Evolutionary conservation across 2,113 vertebrate genomes (phyloP), one percentile per base, ranked within the genome.

Genomic region (Aix galericulata): DNA sequence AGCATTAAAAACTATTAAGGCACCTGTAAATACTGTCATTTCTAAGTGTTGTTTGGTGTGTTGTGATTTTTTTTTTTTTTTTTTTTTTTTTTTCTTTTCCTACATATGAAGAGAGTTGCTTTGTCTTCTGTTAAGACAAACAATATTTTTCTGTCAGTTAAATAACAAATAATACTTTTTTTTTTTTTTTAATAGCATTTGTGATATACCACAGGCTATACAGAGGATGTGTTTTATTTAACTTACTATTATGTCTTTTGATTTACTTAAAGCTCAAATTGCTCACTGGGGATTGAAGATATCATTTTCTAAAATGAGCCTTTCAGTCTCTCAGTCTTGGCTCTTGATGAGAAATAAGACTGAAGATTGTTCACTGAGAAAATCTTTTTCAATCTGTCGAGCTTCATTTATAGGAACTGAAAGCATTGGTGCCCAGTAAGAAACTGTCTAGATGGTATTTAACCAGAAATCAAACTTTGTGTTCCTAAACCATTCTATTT

Each of bases 221-320:
- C 12, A 52, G 11, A 60, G 20, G 89, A n/a, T 55, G 44, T 91
- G 44, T 94, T 86, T 94, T 67, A 86, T 67, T 94, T 93, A 76
- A 73, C 63, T 48, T 94, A 53, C 66, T 93, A 89, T 68, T 44
- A 56, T 22, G 12, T 13, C 13, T 93, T 89, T 85, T 89, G 75
- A 86, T 95, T 88, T 91, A 91, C 75, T 93, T 91, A 62, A 85
- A 73, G 26, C 8, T 79, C 50, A 68, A 95, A 90, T 74, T 80
- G 21, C 27, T 95, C 88, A 74, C 44, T 44, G 76, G 86, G 68
- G 67, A 88, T 50, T 88, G 55, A 90, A 88, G 50, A 69, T 50
- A 89, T 46, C 40, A n/a, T n/a, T n/a, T n/a, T n/a, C n/a, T n/a
- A n/a, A n/a, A 96, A 93, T 55, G n/a, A 93, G 40, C 26, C 59